phyloP scores from a whole-genome alignment of 2,888 invertebrate genomes.

The Gonocerus acuteangulatus region DNA sequence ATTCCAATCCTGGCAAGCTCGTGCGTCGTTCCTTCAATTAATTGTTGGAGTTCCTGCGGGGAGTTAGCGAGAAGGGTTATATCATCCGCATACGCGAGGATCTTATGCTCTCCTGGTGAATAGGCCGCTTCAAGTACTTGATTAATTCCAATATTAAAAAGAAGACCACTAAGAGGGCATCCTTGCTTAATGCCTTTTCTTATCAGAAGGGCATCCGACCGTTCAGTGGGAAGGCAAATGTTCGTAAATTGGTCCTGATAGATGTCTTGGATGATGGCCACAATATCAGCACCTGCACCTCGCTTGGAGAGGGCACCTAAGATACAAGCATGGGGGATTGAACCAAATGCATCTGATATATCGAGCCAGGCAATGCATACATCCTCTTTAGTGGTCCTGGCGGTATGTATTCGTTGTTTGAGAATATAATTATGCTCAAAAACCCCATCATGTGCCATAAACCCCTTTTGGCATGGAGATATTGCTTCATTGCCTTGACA shows the following conservation, averaged over 20 bases:
- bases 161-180: conserved; percentile 16
- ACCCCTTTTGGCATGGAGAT: neutral
- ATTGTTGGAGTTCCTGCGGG: neutral
- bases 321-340: conserved; percentile 8
- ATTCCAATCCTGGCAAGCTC: neutral
- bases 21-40: neutral
- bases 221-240: neutral
- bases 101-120: neutral
- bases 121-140: neutral
- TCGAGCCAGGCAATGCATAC: conserved; percentile 23
- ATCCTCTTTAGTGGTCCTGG: neutral
- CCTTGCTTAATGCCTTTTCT: conserved; percentile 14
- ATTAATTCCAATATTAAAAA: conserved; percentile 16
- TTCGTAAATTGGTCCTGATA: neutral
- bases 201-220: neutral
- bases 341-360: conserved; percentile 12
- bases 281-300: conserved; percentile 5
- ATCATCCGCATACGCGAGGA: conserved; percentile 21
- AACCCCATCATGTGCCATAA: neutral
- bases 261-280: conserved; percentile 11
- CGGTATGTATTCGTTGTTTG: neutral
- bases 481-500: neutral
- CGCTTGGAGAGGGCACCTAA: neutral
- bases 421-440: neutral
- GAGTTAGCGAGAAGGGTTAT: neutral